These are phyloP conservation scores for Axea sp. DNA, from an alignment of 2,888 invertebrate species.

Conservation along the genomic window DNA sequence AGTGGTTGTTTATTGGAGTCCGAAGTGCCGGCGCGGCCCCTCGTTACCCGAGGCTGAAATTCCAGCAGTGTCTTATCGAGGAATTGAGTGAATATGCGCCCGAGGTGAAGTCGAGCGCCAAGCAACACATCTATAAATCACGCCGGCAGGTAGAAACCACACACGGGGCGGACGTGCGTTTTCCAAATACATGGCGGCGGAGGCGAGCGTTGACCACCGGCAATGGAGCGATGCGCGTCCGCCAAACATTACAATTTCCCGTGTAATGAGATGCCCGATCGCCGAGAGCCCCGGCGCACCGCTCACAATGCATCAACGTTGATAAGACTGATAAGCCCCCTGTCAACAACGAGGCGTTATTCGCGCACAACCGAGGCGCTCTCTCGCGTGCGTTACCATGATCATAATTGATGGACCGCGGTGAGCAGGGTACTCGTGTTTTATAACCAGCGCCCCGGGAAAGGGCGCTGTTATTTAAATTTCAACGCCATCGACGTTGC, in stretches of 20 bases:
- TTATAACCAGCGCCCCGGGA: conserved; percentile 32
- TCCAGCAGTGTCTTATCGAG: conserved; percentile 63
- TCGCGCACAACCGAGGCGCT: conserved; percentile 26
- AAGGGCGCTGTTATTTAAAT: no score
- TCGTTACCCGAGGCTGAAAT: conserved; percentile 60
- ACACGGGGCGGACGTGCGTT: conserved; percentile 23
- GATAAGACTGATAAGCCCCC: conserved; percentile 56
- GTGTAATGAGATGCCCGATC: conserved; percentile 42
- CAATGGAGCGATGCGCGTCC: conserved; percentile 42
- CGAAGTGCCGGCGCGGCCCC: conserved; percentile 37
- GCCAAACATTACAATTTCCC: conserved; percentile 46
- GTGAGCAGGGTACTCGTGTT: conserved; percentile 36
- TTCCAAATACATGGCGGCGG: conserved; percentile 28
- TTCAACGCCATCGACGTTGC: conserved; percentile 21
- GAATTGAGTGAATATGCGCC: conserved; percentile 62
- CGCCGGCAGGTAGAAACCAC: conserved; percentile 19
- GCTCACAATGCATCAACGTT: conserved; percentile 48
- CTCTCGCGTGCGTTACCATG: conserved; percentile 27
- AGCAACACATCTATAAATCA: conserved; percentile 65
- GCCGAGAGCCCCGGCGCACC: no score
- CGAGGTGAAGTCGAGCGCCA: conserved; percentile 20
- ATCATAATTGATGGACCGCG: conserved; percentile 42
- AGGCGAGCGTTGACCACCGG: conserved; percentile 23
- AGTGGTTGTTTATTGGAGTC: conserved; percentile 62
- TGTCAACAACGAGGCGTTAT: conserved; percentile 55